These are phyloP conservation scores for Cephus pygmeus DNA, from an alignment of 2,888 invertebrate genomes.

Conservation along the genomic window DNA sequence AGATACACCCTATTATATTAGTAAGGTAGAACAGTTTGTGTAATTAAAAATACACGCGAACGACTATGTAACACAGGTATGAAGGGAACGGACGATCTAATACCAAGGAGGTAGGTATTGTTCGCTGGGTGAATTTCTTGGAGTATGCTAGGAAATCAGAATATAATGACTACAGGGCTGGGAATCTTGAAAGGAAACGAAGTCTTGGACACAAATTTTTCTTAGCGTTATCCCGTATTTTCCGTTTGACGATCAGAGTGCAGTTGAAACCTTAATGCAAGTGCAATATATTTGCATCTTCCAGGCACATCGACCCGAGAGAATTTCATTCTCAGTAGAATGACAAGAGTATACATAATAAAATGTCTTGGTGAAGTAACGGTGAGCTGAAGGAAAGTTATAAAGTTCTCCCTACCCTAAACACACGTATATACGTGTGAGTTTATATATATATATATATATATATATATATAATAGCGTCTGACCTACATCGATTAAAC, in stretches of 20 bases:
- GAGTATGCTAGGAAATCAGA: background rate
- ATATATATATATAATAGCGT: background rate
- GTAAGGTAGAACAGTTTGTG: background rate
- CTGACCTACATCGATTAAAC: background rate
- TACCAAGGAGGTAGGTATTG: background rate
- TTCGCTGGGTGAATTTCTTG: background rate
- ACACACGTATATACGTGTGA: background rate
- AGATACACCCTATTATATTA: background rate
- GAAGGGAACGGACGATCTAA: background rate
- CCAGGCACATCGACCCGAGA: background rate
- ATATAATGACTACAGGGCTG: background rate
- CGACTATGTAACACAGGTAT: background rate
- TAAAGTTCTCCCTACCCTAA: background rate
- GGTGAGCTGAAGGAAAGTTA: background rate
- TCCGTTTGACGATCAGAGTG: background rate
- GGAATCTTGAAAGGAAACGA: background rate
- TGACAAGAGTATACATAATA: background rate
- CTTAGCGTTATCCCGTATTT: background rate
- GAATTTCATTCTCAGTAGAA: background rate
- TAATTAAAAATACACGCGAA: background rate
- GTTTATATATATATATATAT: background rate
- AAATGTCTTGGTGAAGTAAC: background rate
- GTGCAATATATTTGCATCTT: background rate
- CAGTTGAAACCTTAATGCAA: background rate
- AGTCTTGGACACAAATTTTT: background rate